Conservation (phyloP, 2,888 invertebrate genomes). For the Coelinius sp. region DNA sequence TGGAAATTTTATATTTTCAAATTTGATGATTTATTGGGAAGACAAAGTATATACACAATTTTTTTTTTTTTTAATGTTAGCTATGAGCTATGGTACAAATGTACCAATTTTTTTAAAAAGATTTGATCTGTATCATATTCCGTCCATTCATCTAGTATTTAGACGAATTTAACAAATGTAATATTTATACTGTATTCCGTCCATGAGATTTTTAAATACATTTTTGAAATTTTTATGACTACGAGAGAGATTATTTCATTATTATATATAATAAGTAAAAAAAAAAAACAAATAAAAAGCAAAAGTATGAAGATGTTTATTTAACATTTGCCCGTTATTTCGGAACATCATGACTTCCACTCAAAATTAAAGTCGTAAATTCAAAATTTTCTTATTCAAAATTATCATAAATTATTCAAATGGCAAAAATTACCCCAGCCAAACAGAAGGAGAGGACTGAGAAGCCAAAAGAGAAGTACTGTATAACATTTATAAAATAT, state of each 20-base stretch:
- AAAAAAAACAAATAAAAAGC: conserved; percentile 4
- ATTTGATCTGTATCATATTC: conserved; percentile 4
- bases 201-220: conserved; percentile 43
- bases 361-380: background rate
- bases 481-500: background rate
- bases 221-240: conserved; percentile 9
- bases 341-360: background rate
- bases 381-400: background rate
- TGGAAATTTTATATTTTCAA: background rate
- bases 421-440: background rate
- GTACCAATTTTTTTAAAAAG: background rate
- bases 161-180: background rate
- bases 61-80: background rate
- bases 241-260: background rate
- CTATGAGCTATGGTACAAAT: conserved; percentile 8
- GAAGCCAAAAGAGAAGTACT: background rate
- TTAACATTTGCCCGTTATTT: background rate
- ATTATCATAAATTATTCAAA: background rate
- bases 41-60: background rate
- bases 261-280: background rate
- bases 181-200: conserved; percentile 49
- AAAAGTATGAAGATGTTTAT: background rate
- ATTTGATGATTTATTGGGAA: no score
- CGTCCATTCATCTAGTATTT: conserved; percentile 8
- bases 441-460: background rate